A percentile compares a stretch with the other conserved stretches of the same genome.
These are phyloP conservation scores for Cryptocephalus moraei DNA, from an alignment of 2,888 invertebrate species.

Conservation along the genomic window DNA sequence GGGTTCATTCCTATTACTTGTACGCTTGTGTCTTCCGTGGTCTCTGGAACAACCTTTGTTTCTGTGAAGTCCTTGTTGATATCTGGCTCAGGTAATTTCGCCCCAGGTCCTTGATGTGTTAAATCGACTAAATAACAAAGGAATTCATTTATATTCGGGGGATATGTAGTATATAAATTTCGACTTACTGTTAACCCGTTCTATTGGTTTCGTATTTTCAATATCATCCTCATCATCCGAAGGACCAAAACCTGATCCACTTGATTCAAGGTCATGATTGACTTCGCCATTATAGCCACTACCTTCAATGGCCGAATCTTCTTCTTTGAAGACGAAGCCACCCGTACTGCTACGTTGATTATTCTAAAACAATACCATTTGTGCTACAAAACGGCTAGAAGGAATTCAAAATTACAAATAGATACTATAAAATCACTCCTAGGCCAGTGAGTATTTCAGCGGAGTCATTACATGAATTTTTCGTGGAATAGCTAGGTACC, in stretches of 20 bases:
- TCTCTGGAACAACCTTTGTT: conserved; percentile 8
- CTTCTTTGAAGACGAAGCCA: conserved; percentile 23
- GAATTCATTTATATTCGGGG: too few relatives aligned
- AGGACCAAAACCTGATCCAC: conserved; percentile 78
- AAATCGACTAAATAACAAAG: too few relatives aligned
- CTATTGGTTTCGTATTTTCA: conserved; percentile 9
- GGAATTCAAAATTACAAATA: too few relatives aligned
- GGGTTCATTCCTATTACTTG: conserved; percentile 58
- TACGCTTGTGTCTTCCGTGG: conserved; percentile 25
- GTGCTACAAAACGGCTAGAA: too few relatives aligned
- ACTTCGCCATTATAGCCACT: conserved; percentile 58
- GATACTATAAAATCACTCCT: too few relatives aligned
- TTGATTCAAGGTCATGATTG: conserved; percentile 69
- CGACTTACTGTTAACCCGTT: too few relatives aligned
- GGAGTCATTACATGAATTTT: too few relatives aligned
- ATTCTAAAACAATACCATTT: conserved; percentile 16
- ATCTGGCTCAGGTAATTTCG: neutral
- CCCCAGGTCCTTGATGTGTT: too few relatives aligned
- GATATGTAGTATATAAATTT: too few relatives aligned
- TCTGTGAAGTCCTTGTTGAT: neutral
- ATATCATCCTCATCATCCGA: conserved; percentile 61
- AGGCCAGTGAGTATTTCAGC: too few relatives aligned
- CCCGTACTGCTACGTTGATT: conserved; percentile 17
- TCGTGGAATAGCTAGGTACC: too few relatives aligned
- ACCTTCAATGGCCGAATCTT: conserved; percentile 60